Percentiles rank a stretch among this genome's conserved stretches.
Evolutionary conservation across 1,140 invertebrate genomes (phyloP).

Genomic region (Lineus longissimus): DNA sequence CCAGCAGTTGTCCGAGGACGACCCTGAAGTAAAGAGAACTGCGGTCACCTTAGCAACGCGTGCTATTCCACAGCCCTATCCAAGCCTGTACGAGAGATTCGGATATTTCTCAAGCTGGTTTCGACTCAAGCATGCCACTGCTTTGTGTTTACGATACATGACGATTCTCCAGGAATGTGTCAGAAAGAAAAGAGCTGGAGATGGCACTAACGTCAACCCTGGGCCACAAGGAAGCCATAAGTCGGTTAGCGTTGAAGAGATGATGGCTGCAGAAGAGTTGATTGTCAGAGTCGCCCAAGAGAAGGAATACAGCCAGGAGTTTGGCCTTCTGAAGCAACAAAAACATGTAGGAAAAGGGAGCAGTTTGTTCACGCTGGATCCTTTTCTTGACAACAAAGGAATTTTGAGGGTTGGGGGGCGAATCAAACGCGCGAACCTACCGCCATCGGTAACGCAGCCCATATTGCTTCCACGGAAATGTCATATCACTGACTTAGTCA

Average conservation of each 20-base stretch:
- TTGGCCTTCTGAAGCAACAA: conserved; percentile 3
- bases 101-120: conserved; percentile 18
- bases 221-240: background rate
- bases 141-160: background rate
- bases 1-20: background rate
- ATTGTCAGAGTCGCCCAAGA: conserved; percentile 11
- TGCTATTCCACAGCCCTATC: background rate
- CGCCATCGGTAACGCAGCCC: conserved; percentile 11
- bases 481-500: no score
- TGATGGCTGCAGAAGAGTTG: background rate
- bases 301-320: background rate
- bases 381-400: conserved; percentile 15
- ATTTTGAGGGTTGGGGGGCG: conserved; percentile 12
- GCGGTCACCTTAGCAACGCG: background rate
- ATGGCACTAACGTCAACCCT: background rate
- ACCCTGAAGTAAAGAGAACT: conserved; percentile 5
- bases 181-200: background rate
- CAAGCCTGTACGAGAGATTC: background rate
- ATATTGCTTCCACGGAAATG: conserved; percentile 9
- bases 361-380: conserved; percentile 8
- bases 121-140: conserved; percentile 8
- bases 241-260: background rate
- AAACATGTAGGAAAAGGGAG: background rate
- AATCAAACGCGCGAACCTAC: background rate
- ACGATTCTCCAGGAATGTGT: background rate